Conservation (phyloP, 2,888 invertebrate genomes). For the Vanessa cardui region DNA sequence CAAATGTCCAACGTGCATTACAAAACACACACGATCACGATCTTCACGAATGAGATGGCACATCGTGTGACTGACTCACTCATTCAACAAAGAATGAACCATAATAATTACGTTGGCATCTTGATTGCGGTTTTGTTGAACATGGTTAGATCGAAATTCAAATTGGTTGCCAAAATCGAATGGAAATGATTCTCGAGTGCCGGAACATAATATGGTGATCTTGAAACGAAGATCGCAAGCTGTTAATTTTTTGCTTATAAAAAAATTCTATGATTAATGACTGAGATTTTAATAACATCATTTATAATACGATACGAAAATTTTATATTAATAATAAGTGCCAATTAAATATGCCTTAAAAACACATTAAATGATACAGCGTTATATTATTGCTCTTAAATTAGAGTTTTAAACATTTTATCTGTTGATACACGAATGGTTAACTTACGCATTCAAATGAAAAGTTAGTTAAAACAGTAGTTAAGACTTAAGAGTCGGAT, state of each 20-base stretch:
- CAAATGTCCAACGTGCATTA: not conserved
- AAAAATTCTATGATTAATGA: not conserved
- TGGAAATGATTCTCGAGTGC: not conserved
- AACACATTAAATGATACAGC: too few species aligned
- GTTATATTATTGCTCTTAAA: too few species aligned
- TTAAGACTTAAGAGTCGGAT: not conserved
- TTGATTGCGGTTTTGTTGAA: not conserved
- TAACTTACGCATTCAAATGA: too few species aligned
- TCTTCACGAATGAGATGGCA: not conserved
- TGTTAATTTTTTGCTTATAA: too few species aligned
- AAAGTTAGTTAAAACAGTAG: not conserved
- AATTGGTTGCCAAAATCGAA: not conserved
- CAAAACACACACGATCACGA: constrained; percentile 1
- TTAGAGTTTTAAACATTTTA: too few species aligned
- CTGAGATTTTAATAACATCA: not conserved
- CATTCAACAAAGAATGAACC: not conserved
- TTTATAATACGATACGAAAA: too few species aligned
- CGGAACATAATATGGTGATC: not conserved
- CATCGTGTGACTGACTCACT: constrained; percentile 1
- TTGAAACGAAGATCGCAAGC: not conserved
- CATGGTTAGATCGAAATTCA: not conserved
- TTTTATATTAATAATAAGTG: too few species aligned
- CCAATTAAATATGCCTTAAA: too few species aligned
- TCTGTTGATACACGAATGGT: too few species aligned
- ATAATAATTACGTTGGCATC: constrained; percentile 5